Base-by-base conservation (phyloP, 2,888 invertebrate species). In the Plagiodera versicolora region DNA sequence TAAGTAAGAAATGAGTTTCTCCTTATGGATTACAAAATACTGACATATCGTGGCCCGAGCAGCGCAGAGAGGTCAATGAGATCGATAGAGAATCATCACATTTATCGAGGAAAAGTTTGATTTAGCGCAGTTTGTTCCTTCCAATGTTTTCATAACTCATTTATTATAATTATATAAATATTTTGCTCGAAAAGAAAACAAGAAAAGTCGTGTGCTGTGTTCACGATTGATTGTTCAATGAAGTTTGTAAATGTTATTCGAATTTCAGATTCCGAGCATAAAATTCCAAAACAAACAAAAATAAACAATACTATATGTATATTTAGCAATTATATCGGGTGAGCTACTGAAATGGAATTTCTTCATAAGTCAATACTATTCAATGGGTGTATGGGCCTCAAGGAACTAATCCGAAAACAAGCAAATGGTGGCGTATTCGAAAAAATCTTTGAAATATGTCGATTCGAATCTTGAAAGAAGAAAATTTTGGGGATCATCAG, bases 111-210 rank as follows among this genome's bases (percentile, higher is more conserved):
- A 58, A 50, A 62, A 44, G 53, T 18, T 61, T 64, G 62, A 54
- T 39, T 56, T 58, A 56, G 50, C 58, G 52, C 59, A 60, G 39
- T n/a, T 39, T 60, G 56, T 58, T 39, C 35, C 47, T 56, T 53
- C 56, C 49, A 19, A 58, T 62, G 56, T 62, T 66, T 64, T 60
- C 63, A 60, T 60, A 64, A 62, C 48, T 56, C 56, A 56, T 58
- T 60, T 54, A 58, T 64, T 50, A 47, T 58, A 64, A 66, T 66
- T 61, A 64, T 63, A 62, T 64, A 64, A 64, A 66, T 66, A 65
- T 65, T 63, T 63, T 59, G 63, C 56, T 59, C 56, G 35, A 35
- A 48, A 57, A 50, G 59, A 65, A 51, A 65, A 65, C 65, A 65
- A 30, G 49, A 45, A 18, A 17, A 19, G 44, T 16, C n/a, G 39